phyloP scores from a whole-genome alignment of 1,140 invertebrate species.

The Drosophila aff. region DNA sequence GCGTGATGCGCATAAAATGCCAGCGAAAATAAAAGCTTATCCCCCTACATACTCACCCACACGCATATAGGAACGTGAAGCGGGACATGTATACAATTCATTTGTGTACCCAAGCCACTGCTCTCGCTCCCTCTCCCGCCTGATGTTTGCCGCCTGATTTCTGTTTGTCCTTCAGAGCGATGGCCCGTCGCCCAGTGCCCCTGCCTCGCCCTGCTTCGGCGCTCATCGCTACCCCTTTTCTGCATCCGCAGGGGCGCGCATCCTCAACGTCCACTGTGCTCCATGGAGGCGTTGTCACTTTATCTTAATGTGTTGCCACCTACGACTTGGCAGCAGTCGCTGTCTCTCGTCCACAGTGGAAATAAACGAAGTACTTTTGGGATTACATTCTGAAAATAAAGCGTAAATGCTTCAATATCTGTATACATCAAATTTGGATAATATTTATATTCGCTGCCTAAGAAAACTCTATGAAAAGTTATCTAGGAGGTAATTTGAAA shows the following conservation, averaged over 20 bases:
- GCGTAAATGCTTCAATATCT: too few species aligned
- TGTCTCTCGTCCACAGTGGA: conserved; percentile 2
- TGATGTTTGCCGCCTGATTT: conserved; percentile 74
- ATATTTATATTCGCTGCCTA: too few species aligned
- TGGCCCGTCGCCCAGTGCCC: conserved; percentile 24
- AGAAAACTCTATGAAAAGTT: neutral
- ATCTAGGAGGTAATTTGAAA: neutral
- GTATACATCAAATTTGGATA: neutral
- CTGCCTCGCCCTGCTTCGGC: neutral
- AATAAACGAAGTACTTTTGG: neutral
- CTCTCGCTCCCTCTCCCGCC: neutral
- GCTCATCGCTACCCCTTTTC: conserved; percentile 46
- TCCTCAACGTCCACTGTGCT: conserved; percentile 46
- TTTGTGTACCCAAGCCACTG: conserved; percentile 63
- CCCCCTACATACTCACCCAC: conserved; percentile 5
- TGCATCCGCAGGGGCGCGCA: conserved; percentile 35
- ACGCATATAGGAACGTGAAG: conserved; percentile 10
- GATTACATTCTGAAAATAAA: too few species aligned
- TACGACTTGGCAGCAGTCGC: conserved; percentile 67
- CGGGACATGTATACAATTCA: conserved; percentile 68
- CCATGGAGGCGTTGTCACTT: conserved; percentile 79
- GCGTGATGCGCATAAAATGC: conserved; percentile 83
- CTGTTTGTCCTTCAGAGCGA: conserved; percentile 72
- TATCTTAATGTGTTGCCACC: conserved; percentile 83
- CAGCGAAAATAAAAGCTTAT: conserved; percentile 79